Conservation (phyloP, 2,113 vertebrate genomes). For the Rhineura floridana region DNA sequence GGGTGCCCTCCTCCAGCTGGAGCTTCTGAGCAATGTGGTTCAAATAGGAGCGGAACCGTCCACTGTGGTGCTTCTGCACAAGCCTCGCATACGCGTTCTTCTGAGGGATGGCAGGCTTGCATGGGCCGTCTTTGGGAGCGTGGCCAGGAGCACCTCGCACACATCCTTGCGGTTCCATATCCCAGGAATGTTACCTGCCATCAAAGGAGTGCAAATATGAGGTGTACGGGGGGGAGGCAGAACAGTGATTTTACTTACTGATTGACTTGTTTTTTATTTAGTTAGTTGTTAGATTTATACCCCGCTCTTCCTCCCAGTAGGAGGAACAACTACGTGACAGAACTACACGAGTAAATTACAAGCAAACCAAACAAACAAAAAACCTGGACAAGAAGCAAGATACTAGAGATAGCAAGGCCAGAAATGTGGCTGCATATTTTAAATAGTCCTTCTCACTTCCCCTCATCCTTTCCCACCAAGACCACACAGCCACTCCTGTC, state of each 20-base stretch:
- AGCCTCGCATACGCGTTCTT: slow-evolving; percentile 86
- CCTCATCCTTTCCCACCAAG: not conserved
- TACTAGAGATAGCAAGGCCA: not conserved
- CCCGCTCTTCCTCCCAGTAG: too few relatives aligned
- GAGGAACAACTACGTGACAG: not conserved
- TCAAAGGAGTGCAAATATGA: slow-evolving; percentile 49
- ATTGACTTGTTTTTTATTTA: too few relatives aligned
- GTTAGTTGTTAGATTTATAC: too few relatives aligned
- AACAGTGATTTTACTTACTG: not conserved
- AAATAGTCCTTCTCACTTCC: not conserved
- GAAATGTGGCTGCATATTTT: not conserved
- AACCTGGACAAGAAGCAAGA: not conserved
- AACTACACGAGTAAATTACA: not conserved
- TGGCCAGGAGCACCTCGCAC: slow-evolving; percentile 60
- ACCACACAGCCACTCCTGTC: not conserved
- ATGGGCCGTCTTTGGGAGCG: slow-evolving; percentile 66
- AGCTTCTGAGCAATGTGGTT: slow-evolving; percentile 77
- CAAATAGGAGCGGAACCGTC: slow-evolving; percentile 79
- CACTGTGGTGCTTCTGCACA: slow-evolving; percentile 84
- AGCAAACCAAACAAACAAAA: not conserved
- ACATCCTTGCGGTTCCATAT: slow-evolving; percentile 62
- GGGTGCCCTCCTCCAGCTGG: slow-evolving; percentile 63
- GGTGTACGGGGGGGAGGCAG: too few relatives aligned
- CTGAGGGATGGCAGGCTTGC: slow-evolving; percentile 62
- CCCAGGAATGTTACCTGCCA: slow-evolving; percentile 33